phyloP scores from a whole-genome alignment of 2,888 invertebrate genomes.

The Osmoderma eremita region DNA sequence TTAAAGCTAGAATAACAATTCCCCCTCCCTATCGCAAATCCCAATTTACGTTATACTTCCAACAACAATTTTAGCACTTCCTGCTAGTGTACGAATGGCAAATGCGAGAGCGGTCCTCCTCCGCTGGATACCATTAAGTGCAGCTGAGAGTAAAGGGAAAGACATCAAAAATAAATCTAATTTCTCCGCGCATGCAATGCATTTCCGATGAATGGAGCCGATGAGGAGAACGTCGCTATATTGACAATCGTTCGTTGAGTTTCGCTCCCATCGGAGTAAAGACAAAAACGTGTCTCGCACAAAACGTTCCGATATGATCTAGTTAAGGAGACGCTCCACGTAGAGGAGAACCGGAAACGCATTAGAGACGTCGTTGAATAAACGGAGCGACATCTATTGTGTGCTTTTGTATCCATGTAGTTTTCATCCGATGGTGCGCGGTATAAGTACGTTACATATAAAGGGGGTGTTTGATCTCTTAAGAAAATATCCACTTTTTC shows the following conservation, averaged over 20 bases:
- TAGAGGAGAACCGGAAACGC: not conserved
- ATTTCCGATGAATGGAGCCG: slow-evolving; percentile 46
- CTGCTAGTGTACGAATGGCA: not conserved
- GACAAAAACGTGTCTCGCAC: slow-evolving; percentile 40
- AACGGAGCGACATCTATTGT: not conserved
- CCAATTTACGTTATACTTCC: too few relatives aligned
- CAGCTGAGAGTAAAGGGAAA: slow-evolving; percentile 29
- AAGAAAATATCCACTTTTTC: too few relatives aligned
- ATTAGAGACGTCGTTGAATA: not conserved
- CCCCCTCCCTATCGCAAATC: too few relatives aligned
- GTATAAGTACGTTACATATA: too few relatives aligned
- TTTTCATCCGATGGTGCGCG: too few relatives aligned
- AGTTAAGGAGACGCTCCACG: slow-evolving; percentile 32
- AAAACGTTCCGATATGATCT: slow-evolving; percentile 44
- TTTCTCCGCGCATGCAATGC: slow-evolving; percentile 51
- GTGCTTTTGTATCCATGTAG: too few relatives aligned
- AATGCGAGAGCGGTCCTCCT: not conserved
- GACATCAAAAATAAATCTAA: slow-evolving; percentile 53
- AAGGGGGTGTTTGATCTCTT: too few relatives aligned
- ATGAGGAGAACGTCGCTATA: slow-evolving; percentile 37
- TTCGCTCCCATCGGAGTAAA: slow-evolving; percentile 42
- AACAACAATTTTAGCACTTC: slow-evolving; percentile 14
- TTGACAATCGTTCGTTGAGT: slow-evolving; percentile 48
- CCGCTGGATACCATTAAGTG: slow-evolving; percentile 6
- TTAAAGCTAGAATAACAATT: too few relatives aligned